Evolutionary conservation across 1,140 invertebrate genomes (phyloP).

Genomic region (Camponotus floridanus): DNA sequence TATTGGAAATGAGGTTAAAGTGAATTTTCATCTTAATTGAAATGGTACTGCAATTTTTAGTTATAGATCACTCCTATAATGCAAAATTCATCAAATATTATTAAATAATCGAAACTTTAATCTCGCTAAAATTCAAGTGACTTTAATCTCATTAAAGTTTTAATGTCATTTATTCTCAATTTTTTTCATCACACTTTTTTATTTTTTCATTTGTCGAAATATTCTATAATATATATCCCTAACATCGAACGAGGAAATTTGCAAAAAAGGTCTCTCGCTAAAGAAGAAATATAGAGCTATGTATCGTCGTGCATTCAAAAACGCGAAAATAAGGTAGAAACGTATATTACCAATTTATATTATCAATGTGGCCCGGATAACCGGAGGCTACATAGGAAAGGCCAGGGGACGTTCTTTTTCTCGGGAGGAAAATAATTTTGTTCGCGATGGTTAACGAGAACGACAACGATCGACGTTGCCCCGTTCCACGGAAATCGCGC

Average conservation of each 20-base stretch:
- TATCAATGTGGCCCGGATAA: slow-evolving; percentile 34
- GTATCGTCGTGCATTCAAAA: neutral
- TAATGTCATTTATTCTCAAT: neutral
- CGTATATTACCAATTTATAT: slow-evolving; percentile 59
- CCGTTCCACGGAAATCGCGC: slow-evolving; percentile 39
- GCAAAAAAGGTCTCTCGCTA: neutral
- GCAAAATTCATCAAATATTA: neutral
- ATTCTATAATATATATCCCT: neutral
- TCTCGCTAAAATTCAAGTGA: neutral
- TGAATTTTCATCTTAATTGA: neutral
- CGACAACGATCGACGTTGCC: slow-evolving; percentile 55
- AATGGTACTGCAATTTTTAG: neutral
- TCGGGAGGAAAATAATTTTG: slow-evolving; percentile 56
- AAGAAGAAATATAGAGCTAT: neutral
- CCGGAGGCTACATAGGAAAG: neutral
- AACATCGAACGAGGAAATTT: neutral
- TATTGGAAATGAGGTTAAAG: neutral
- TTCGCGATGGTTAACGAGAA: slow-evolving; percentile 58
- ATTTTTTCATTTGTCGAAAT: neutral
- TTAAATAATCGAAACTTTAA: neutral
- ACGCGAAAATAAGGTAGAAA: slow-evolving; percentile 24
- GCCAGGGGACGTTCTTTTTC: slow-evolving; percentile 36
- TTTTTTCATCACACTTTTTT: neutral
- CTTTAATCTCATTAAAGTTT: neutral
- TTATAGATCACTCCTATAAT: neutral